A percentile compares a stretch with the other conserved stretches of the same genome.
Conservation (phyloP, 2,797 vertebrate species). For the Acipenser oxyrinchus region DNA sequence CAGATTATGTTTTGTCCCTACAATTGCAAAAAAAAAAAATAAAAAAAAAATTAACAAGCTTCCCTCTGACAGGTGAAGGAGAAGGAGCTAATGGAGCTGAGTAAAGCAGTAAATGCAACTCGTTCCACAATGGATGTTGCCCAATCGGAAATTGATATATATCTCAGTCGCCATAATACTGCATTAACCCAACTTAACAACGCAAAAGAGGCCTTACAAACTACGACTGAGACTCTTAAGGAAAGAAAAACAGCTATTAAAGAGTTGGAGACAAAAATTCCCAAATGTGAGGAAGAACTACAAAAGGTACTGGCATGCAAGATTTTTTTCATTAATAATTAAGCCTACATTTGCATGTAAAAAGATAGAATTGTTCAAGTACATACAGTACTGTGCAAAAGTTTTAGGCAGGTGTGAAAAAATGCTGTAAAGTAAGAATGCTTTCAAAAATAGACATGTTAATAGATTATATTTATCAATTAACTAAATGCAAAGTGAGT, state of each 20-base stretch:
- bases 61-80: slow-evolving; percentile 61
- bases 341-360: too few species aligned
- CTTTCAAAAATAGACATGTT: too few species aligned
- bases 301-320: slow-evolving; percentile 60
- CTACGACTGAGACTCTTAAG: slow-evolving; percentile 64
- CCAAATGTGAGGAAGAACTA: slow-evolving; percentile 64
- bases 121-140: slow-evolving; percentile 80
- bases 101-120: slow-evolving; percentile 77
- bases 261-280: slow-evolving; percentile 67
- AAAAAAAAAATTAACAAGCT: not conserved
- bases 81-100: slow-evolving; percentile 81
- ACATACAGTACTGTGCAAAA: too few species aligned
- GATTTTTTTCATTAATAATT: too few species aligned
- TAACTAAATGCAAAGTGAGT: too few species aligned
- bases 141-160: slow-evolving; percentile 86
- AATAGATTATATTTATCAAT: too few species aligned
- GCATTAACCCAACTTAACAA: slow-evolving; percentile 74
- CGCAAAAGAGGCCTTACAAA: slow-evolving; percentile 66
- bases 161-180: slow-evolving; percentile 77
- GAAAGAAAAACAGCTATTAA: slow-evolving; percentile 72
- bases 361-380: too few species aligned
- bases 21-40: not conserved
- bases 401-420: too few species aligned
- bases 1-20: not conserved
- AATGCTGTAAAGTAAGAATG: too few species aligned